These are phyloP conservation scores for Tyria jacobaeae DNA, from an alignment of 2,888 invertebrate species.

Conservation along the genomic window DNA sequence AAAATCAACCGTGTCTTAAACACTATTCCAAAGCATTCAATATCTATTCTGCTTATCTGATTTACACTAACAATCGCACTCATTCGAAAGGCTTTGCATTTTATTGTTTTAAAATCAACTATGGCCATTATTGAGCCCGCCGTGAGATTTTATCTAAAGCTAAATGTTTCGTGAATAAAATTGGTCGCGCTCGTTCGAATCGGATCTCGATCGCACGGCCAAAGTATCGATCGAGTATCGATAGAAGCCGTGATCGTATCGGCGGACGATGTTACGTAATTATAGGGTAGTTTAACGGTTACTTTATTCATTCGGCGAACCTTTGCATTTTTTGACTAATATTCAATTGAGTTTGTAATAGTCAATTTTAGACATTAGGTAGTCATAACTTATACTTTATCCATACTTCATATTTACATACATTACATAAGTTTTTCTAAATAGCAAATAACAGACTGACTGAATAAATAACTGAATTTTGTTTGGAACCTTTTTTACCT, in stretches of 20 bases:
- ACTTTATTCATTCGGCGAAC: conserved; percentile 68
- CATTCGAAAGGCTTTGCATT: conserved; percentile 68
- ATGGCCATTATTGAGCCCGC: conserved; percentile 63
- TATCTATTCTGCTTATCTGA: conserved; percentile 76
- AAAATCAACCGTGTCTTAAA: conserved; percentile 57
- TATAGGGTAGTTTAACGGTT: conserved; percentile 68
- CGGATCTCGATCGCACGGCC: conserved; percentile 68
- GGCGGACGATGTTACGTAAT: conserved; percentile 75
- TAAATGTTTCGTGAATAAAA: conserved; percentile 85
- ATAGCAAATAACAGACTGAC: no score
- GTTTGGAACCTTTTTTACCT: no score
- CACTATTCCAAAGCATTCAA: conserved; percentile 64
- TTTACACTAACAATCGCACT: conserved; percentile 79
- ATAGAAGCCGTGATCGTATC: conserved; percentile 67
- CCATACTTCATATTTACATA: background rate
- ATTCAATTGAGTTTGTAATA: conserved; percentile 47
- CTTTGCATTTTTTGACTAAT: conserved; percentile 63
- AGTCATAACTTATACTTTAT: background rate
- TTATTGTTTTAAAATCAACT: conserved; percentile 75
- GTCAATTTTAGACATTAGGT: background rate
- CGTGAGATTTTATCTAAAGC: conserved; percentile 77
- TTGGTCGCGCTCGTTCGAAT: conserved; percentile 80
- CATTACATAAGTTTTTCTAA: background rate
- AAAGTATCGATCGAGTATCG: conserved; percentile 64
- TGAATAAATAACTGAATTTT: no score